Evolutionary conservation across 2,888 invertebrate species (phyloP), one percentile per base, ranked within the genome.

Genomic region (Stenurella melanura): DNA sequence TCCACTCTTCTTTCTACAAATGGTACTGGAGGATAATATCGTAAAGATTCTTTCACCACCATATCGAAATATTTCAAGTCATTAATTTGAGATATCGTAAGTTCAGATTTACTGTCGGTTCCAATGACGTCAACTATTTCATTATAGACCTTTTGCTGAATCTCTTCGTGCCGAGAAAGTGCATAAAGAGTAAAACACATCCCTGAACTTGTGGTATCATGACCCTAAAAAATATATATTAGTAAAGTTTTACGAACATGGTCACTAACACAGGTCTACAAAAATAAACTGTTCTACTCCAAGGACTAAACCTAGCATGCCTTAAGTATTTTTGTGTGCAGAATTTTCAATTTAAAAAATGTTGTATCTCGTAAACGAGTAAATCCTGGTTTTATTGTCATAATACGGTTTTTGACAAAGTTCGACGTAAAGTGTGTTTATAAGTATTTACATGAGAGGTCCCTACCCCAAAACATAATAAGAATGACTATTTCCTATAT

Each of bases 11-110:
- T 88, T 21, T 90, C 90, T 76, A 91, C 90, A 56, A 89, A 84
- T 0, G 93, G 92, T 17, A 90, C 92, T 12, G 91, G 90, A 0
- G 93, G 91, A 86, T 91, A 92, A 11, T 92, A 82, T 69, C 93
- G 88, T n/a, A 92, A 83, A 0, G 90, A 89, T 86, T 93, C 93
- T 82, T 92, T 93, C 54, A 92, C 90, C 0, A 92, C 91, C 60
- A 91, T 90, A 81, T 93, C 92, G 75, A 93, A 86, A 85, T 92
- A 93, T 58, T 87, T 84, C 17, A 90, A 74, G 77, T 90, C 86
- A 79, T 89, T 87, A 73, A 88, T 78, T 34, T 85, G 78, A 9
- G 81, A 78, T 19, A 81, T 56, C 0, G 87, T 88, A 2, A 87
- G 61, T 58, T 82, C 82, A 15, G 79, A 79, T 75, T 81, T 82